Percentiles rank a stretch among this genome's conserved stretches.
These are phyloP conservation scores for Drosophila fungiperda DNA, from an alignment of 2,888 invertebrate genomes.

Conservation along the genomic window DNA sequence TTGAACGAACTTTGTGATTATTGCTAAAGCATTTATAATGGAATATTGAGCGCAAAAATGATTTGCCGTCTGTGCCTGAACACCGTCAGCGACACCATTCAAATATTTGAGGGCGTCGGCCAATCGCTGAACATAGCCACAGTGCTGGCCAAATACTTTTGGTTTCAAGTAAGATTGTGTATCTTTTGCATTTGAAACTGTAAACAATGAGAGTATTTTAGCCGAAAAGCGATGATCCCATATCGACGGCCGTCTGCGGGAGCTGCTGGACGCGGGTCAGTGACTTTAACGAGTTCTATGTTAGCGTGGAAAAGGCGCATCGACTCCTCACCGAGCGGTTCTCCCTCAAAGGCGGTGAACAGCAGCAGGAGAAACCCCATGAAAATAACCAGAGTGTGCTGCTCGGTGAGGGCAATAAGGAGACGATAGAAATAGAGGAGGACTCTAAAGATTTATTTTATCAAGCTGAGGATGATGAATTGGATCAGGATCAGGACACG, in stretches of 20 bases:
- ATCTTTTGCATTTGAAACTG: neutral
- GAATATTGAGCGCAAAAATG: slow-evolving; percentile 64
- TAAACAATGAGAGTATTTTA: slow-evolving; percentile 23
- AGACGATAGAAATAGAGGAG: slow-evolving; percentile 16
- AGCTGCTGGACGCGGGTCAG: slow-evolving; percentile 79
- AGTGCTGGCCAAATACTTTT: slow-evolving; percentile 82
- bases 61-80: slow-evolving; percentile 83
- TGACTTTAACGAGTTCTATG: slow-evolving; percentile 79
- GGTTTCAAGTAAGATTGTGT: slow-evolving; percentile 81
- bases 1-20: slow-evolving; percentile 12
- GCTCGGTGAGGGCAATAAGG: slow-evolving; percentile 8
- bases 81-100: slow-evolving; percentile 76
- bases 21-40: slow-evolving; percentile 38
- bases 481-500: slow-evolving; percentile 2
- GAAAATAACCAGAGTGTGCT: neutral
- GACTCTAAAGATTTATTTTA: slow-evolving; percentile 11
- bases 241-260: slow-evolving; percentile 82
- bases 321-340: slow-evolving; percentile 81
- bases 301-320: slow-evolving; percentile 78
- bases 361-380: slow-evolving; percentile 23
- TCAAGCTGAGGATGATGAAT: slow-evolving; percentile 13
- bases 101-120: slow-evolving; percentile 81
- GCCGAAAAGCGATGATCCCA: slow-evolving; percentile 75
- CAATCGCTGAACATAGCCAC: slow-evolving; percentile 74
- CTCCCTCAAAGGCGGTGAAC: slow-evolving; percentile 44